phyloP scores from a whole-genome alignment of 2,797 vertebrate species.

The Microhierax caerulescens region DNA sequence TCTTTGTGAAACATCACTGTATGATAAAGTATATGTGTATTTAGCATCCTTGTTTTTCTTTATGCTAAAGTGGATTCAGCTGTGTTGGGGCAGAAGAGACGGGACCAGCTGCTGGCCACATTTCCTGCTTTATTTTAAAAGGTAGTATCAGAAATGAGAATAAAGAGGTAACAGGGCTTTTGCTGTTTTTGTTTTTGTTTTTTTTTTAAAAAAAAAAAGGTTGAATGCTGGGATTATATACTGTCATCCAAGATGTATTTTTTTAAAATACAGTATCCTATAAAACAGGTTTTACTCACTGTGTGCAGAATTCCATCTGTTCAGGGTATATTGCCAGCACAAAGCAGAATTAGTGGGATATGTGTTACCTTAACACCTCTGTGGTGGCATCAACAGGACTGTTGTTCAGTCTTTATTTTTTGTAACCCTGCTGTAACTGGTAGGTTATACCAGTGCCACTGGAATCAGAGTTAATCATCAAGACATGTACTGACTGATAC shows the following conservation, averaged over 20 bases:
- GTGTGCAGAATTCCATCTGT: slow-evolving; percentile 11
- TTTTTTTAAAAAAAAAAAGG: slow-evolving; percentile 22
- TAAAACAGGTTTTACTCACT: not conserved
- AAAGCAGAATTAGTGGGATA: not conserved
- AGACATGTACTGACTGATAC: not conserved
- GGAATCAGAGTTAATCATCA: not conserved
- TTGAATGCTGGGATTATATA: slow-evolving; percentile 68
- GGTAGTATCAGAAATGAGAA: slow-evolving; percentile 97
- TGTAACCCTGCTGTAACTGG: not conserved
- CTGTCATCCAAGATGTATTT: slow-evolving; percentile 38
- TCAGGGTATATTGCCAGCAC: slow-evolving; percentile 7
- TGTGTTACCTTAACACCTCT: not conserved
- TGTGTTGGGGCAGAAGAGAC: slow-evolving; percentile 95
- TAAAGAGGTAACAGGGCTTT: slow-evolving; percentile 81
- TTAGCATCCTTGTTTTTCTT: slow-evolving; percentile 99
- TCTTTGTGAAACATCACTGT: slow-evolving; percentile 94
- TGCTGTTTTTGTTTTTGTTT: slow-evolving; percentile 70
- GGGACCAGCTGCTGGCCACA: slow-evolving; percentile 95
- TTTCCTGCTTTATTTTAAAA: slow-evolving; percentile 98
- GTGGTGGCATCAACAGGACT: not conserved
- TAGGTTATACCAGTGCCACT: not conserved
- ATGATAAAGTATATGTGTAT: slow-evolving; percentile 89
- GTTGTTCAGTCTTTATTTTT: not conserved
- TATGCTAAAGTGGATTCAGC: slow-evolving; percentile 99
- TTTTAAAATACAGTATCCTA: not conserved